A percentile compares a stretch with the other conserved stretches of the same genome.
phyloP scores from a whole-genome alignment of 2,888 invertebrate species.

The Diarsia rubi region DNA sequence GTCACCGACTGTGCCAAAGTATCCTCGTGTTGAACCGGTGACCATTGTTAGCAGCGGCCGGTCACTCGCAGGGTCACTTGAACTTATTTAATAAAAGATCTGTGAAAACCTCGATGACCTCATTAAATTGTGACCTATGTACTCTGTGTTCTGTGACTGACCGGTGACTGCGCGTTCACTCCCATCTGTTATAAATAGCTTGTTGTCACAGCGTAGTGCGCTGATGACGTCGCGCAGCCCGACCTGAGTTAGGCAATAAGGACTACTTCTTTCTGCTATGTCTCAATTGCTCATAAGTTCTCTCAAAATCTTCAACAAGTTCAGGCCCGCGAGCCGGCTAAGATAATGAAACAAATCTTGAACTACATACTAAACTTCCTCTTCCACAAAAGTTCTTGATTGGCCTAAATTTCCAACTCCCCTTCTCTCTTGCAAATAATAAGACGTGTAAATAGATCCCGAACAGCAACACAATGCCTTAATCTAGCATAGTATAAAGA shows the following conservation, averaged over 20 bases:
- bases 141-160: conserved; percentile 19
- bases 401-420: conserved; percentile 49
- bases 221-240: conserved; percentile 19
- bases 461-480: conserved; percentile 39
- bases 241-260: conserved; percentile 57
- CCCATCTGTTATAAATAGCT: conserved; percentile 69
- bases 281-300: not conserved
- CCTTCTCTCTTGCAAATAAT: conserved; percentile 10
- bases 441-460: conserved; percentile 31
- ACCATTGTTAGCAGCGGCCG: conserved; percentile 52
- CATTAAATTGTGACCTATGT: conserved; percentile 6
- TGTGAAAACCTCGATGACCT: conserved; percentile 36
- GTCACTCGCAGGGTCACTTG: conserved; percentile 28
- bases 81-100: conserved; percentile 13
- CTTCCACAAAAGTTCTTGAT: conserved; percentile 21
- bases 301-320: not conserved
- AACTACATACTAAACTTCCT: not conserved
- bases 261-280: conserved; percentile 28
- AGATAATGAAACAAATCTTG: not conserved
- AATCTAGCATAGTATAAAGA: conserved; percentile 41
- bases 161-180: conserved; percentile 39
- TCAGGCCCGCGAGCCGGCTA: not conserved
- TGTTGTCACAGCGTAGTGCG: conserved; percentile 69
- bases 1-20: conserved; percentile 83
- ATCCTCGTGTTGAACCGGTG: conserved; percentile 64